Evolutionary conservation across 2,888 invertebrate genomes (phyloP).

Genomic region (Acleris cristana): DNA sequence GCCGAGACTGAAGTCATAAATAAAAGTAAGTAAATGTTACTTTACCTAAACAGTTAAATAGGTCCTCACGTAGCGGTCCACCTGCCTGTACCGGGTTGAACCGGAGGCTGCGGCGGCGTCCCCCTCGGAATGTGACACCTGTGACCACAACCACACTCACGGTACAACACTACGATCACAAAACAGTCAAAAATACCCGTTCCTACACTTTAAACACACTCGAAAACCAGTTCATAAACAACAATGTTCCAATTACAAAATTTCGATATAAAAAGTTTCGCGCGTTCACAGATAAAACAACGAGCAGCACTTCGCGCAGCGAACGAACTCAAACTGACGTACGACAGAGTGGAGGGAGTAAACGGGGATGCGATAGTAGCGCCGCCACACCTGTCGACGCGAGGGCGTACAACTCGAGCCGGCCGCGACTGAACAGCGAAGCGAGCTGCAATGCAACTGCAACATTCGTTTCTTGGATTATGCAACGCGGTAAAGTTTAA

Average conservation of each 20-base stretch:
- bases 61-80: constrained; percentile 55
- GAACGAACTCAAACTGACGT: constrained; percentile 67
- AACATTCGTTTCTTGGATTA: constrained; percentile 52
- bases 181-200: constrained; percentile 36
- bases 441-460: constrained; percentile 50
- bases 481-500: constrained; percentile 51
- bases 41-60: constrained; percentile 35
- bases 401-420: constrained; percentile 36
- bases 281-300: constrained; percentile 50
- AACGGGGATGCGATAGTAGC: constrained; percentile 51
- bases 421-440: constrained; percentile 44
- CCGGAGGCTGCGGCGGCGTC: constrained; percentile 74
- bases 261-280: constrained; percentile 68
- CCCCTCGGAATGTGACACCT: constrained; percentile 78
- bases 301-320: constrained; percentile 52
- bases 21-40: constrained; percentile 35
- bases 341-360: constrained; percentile 49
- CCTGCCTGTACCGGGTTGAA: constrained; percentile 57
- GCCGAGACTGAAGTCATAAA: constrained; percentile 14
- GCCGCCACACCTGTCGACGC: constrained; percentile 67
- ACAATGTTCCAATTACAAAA: constrained; percentile 33
- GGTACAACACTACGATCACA: constrained; percentile 52
- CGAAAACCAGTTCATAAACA: constrained; percentile 40
- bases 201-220: constrained; percentile 47
- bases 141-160: constrained; percentile 70